A percentile compares a stretch with the other conserved stretches of the same genome.
Conservation (phyloP, 1,140 invertebrate species). For the Penaeus indicus region DNA sequence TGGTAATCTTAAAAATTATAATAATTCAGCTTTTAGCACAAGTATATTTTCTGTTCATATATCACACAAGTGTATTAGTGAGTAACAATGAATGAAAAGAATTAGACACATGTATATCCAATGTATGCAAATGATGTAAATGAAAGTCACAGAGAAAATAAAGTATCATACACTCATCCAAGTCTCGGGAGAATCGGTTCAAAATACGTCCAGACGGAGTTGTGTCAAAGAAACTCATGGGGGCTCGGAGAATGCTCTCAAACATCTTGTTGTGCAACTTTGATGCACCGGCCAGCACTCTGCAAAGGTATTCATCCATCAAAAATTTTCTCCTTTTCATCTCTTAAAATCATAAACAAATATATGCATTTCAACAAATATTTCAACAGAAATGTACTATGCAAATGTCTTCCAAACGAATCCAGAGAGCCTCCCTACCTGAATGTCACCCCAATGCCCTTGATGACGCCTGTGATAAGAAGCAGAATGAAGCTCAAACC, state of each 20-base stretch:
- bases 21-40: too few species aligned
- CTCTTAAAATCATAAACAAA: too few species aligned
- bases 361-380: too few species aligned
- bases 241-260: constrained; percentile 73
- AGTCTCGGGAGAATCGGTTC: constrained; percentile 68
- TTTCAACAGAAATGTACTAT: too few species aligned
- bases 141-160: neutral
- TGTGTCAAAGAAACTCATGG: constrained; percentile 76
- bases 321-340: neutral
- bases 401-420: too few species aligned
- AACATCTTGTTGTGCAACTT: constrained; percentile 76
- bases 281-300: constrained; percentile 69
- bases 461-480: constrained; percentile 67
- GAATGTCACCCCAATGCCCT: constrained; percentile 66
- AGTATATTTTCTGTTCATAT: too few species aligned
- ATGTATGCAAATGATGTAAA: neutral
- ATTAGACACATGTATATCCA: neutral
- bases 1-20: too few species aligned
- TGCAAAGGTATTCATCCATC: neutral
- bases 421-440: constrained; percentile 4
- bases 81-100: neutral
- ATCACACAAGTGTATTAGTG: too few species aligned
- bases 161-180: constrained; percentile 70
- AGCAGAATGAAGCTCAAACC: constrained; percentile 64
- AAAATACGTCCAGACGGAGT: constrained; percentile 72